Evolutionary conservation across 1,140 invertebrate genomes (phyloP).

Genomic region (Bombus breviceps): DNA sequence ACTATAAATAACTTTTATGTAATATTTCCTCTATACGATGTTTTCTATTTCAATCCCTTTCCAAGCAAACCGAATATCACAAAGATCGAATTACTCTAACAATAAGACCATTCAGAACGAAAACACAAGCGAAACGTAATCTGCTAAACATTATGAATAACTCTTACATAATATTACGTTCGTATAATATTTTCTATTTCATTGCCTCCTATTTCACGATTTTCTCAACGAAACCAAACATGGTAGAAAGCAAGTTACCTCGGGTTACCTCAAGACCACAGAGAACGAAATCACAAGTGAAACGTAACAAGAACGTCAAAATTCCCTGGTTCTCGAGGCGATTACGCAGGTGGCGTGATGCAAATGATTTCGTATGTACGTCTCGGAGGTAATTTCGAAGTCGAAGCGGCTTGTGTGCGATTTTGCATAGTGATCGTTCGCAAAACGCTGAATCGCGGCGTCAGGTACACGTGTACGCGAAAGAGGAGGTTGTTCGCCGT

Average conservation of each 20-base stretch:
- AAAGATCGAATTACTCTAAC: too few relatives aligned
- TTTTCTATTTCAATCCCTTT: too few relatives aligned
- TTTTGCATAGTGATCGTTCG: constrained; percentile 30
- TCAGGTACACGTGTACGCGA: constrained; percentile 10
- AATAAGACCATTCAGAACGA: too few relatives aligned
- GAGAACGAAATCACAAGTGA: background rate
- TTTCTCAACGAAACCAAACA: background rate
- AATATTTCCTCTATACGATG: too few relatives aligned
- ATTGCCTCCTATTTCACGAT: background rate
- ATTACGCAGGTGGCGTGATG: constrained; percentile 15
- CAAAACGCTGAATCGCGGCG: constrained; percentile 29
- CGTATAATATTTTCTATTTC: too few relatives aligned
- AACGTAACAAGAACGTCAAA: background rate
- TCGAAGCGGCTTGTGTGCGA: background rate
- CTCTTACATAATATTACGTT: too few relatives aligned
- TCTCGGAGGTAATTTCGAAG: constrained; percentile 29
- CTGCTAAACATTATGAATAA: too few relatives aligned
- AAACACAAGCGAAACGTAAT: too few relatives aligned
- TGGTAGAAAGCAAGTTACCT: background rate
- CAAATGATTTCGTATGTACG: constrained; percentile 1
- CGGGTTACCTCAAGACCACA: too few relatives aligned
- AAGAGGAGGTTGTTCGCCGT: constrained; percentile 2
- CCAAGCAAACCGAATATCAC: too few relatives aligned
- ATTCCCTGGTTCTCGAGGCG: background rate
- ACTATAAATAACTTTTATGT: too few relatives aligned